Base-by-base conservation (phyloP, 2,113 vertebrate genomes). In the Erinaceus europaeus region DNA sequence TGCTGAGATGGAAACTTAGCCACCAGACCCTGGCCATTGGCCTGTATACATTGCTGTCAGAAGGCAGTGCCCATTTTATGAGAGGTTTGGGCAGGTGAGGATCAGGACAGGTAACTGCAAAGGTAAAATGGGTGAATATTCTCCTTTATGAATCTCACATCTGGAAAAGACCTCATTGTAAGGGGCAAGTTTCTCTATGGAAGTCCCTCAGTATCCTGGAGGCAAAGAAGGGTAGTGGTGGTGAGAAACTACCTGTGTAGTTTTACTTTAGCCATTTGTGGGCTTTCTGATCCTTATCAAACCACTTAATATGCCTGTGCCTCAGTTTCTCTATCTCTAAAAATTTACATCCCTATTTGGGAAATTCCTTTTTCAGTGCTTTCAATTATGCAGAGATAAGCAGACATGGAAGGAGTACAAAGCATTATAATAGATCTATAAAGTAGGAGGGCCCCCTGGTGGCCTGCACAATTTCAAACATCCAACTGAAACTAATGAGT, bases 1-100 rank as follows among this genome's bases (percentile, higher is more conserved):
- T 23, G 85, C 92, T 4, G 73, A 62, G 55, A 86, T 64, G 86
- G 92, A 89, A 91, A 93, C 65, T 84, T 93, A 93, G 92, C 92
- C 71, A 65, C 14, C 55, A 36, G 42, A 27, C 46, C 75, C 40
- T 92, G 90, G 95, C 90, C 20, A 1, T 52, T 0, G 53, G 89
- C 89, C 93, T 14, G 0, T 0, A 13, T 52, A 48, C 44, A 0
- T 0, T 14, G 79, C 68, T 91, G 68, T 86, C 15, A 53, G 46
- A 34, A 0, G 42, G 86, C 2, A 1, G 68, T 23, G 52, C 52
- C n/a, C 0, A 3, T 12, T 34, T 34, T 76, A n/a, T n/a, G 6
- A 27, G 42, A 62, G 61, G 55, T 40, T 50, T 1, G 0, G 55
- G 79, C 86, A 90, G 75, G 88, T 90, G 83, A 79, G 50, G 9